Conservation (phyloP, 1,140 invertebrate species). For the Lepidotrigona ventralis region DNA sequence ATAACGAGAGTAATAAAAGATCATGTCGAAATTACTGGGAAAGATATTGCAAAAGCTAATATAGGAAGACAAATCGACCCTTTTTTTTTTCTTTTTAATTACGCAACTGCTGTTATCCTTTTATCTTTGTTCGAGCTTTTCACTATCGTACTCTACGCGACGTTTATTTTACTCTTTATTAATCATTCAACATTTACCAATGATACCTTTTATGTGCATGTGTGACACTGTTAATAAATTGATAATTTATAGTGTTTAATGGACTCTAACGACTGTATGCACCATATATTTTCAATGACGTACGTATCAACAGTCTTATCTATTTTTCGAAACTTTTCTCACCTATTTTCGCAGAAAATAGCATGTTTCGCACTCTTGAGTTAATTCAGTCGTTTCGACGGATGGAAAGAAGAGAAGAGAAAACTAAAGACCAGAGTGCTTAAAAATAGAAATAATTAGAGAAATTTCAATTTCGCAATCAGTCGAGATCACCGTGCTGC, state of each 20-base stretch:
- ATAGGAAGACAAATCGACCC: neutral
- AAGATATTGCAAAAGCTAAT: neutral
- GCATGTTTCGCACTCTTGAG: too few relatives aligned
- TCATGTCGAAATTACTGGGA: neutral
- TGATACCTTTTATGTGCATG: neutral
- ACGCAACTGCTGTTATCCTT: neutral
- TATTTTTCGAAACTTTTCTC: neutral
- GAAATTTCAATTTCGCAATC: too few relatives aligned
- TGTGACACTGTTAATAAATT: neutral
- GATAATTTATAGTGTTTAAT: neutral
- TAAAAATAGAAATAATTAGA: too few relatives aligned
- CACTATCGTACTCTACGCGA: neutral
- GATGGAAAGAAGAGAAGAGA: neutral
- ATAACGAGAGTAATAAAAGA: neutral
- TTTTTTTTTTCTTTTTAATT: neutral
- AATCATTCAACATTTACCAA: neutral
- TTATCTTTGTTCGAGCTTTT: neutral
- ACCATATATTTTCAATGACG: neutral
- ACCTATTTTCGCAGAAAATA: neutral
- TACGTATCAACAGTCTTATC: neutral
- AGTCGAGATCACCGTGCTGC: too few relatives aligned
- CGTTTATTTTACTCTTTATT: neutral
- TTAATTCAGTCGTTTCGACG: neutral
- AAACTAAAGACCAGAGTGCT: too few relatives aligned
- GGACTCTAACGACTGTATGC: neutral